These are phyloP conservation scores for Ligdia adustata DNA, from an alignment of 2,888 invertebrate species.

Conservation along the genomic window DNA sequence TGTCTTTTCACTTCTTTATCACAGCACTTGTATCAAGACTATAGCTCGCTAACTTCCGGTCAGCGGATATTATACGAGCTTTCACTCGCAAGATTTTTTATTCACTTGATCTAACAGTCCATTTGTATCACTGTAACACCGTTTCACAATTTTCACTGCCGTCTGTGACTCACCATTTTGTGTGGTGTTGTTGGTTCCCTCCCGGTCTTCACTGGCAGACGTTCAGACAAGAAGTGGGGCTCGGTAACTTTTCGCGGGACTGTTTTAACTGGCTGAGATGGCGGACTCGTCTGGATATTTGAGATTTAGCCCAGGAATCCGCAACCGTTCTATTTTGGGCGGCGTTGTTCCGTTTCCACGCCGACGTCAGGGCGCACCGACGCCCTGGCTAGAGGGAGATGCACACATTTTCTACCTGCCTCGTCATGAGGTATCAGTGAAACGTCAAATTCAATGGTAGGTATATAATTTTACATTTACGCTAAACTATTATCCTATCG, in stretches of 20 bases:
- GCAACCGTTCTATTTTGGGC: slow-evolving; percentile 82
- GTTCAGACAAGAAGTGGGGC: slow-evolving; percentile 91
- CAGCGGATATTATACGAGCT: slow-evolving; percentile 64
- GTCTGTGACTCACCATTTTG: slow-evolving; percentile 87
- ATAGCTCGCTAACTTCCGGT: slow-evolving; percentile 69
- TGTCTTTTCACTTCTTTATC: slow-evolving; percentile 62
- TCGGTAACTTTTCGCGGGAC: slow-evolving; percentile 86
- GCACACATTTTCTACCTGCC: slow-evolving; percentile 52
- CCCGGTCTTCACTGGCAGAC: slow-evolving; percentile 89
- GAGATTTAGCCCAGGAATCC: slow-evolving; percentile 86
- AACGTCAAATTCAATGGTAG: slow-evolving; percentile 71
- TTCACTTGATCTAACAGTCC: slow-evolving; percentile 71
- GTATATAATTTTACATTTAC: slow-evolving; percentile 80
- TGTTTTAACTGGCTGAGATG: slow-evolving; percentile 91
- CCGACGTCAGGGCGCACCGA: slow-evolving; percentile 51
- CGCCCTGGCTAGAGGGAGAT: slow-evolving; percentile 62
- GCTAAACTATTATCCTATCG: slow-evolving; percentile 81
- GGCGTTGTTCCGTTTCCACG: slow-evolving; percentile 64
- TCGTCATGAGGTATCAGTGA: slow-evolving; percentile 47
- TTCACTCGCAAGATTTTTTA: slow-evolving; percentile 48
- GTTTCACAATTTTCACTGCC: slow-evolving; percentile 76
- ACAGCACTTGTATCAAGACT: slow-evolving; percentile 62
- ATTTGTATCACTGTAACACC: slow-evolving; percentile 72
- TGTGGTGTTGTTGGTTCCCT: slow-evolving; percentile 86
- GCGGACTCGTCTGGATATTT: slow-evolving; percentile 87